Evolutionary conservation across 2,888 invertebrate genomes (phyloP).

Genomic region (Phoronis australis): DNA sequence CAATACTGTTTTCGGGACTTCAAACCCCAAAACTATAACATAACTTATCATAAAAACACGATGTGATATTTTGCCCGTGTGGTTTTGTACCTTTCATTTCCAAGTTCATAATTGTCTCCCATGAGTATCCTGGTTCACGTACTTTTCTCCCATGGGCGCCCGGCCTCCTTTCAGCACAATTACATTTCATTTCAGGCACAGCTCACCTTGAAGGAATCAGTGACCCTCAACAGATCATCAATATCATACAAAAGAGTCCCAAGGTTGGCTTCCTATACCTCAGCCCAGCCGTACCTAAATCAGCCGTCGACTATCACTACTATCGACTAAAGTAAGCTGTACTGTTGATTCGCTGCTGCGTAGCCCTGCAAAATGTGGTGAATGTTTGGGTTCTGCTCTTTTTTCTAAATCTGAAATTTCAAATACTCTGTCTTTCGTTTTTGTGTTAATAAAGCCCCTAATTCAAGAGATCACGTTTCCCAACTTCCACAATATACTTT

Average conservation of each 20-base stretch:
- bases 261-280: constrained; percentile 66
- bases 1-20: no score
- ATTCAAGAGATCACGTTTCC: not conserved
- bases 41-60: not conserved
- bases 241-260: constrained; percentile 31
- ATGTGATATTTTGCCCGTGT: not conserved
- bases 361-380: not conserved
- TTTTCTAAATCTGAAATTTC: not conserved
- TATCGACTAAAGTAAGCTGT: constrained; percentile 50
- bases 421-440: not conserved
- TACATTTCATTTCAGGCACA: constrained; percentile 25
- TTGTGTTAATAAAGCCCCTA: not conserved
- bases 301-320: constrained; percentile 51
- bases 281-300: constrained; percentile 54
- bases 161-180: no score
- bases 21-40: not conserved
- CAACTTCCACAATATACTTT: no score
- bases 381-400: not conserved
- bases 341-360: not conserved
- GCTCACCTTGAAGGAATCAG: constrained; percentile 34
- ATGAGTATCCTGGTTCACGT: not conserved
- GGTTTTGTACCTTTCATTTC: not conserved
- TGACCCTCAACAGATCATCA: constrained; percentile 41
- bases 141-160: no score
- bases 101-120: not conserved